A percentile compares a stretch with the other conserved stretches of the same genome.
phyloP scores from a whole-genome alignment of 2,113 vertebrate species.

The Ornithorhynchus anatinus region DNA sequence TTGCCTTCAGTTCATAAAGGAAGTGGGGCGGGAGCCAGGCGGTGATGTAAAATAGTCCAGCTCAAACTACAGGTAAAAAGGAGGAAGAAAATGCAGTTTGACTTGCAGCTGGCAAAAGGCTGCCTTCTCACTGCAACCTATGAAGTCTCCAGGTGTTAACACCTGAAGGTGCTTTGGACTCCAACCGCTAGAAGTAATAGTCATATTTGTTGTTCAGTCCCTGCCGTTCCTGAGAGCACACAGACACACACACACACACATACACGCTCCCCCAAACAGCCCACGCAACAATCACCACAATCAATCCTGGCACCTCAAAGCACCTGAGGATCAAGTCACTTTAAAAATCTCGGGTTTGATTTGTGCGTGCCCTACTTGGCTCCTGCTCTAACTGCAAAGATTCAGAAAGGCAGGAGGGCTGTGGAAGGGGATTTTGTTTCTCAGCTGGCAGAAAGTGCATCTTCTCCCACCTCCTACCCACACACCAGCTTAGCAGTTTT shows the following conservation, averaged over 20 bases:
- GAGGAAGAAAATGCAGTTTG: neutral
- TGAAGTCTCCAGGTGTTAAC: neutral
- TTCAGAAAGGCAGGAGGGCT: neutral
- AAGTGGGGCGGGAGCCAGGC: neutral
- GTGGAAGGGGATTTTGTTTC: neutral
- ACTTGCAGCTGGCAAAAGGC: neutral
- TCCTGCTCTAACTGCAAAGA: no score
- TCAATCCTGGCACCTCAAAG: no score
- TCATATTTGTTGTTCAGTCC: accelerated
- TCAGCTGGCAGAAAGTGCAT: conserved; percentile 32
- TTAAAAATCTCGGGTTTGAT: no score
- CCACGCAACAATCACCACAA: no score
- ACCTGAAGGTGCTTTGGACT: neutral
- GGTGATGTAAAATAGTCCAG: neutral
- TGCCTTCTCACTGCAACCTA: neutral
- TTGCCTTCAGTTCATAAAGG: neutral
- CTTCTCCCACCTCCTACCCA: neutral
- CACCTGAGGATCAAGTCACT: no score
- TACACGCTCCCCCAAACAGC: no score
- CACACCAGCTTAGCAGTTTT: neutral
- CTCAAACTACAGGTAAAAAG: neutral
- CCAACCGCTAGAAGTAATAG: neutral
- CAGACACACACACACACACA: accelerated
- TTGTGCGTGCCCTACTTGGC: no score
- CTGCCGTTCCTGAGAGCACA: accelerated